Base-by-base conservation (phyloP, 2,888 invertebrate genomes). In the Scelioninae gen. 1 region DNA sequence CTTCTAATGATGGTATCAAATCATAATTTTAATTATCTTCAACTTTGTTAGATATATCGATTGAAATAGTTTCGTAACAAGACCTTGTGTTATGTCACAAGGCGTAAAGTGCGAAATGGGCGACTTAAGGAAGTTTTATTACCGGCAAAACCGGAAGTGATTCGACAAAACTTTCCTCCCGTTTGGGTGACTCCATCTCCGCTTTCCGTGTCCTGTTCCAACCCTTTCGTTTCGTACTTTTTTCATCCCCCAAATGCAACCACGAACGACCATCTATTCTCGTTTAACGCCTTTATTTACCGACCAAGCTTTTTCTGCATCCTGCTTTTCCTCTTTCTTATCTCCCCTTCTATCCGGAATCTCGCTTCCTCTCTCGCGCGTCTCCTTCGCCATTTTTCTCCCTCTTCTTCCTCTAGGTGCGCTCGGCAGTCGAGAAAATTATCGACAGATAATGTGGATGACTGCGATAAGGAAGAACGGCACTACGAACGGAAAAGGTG, bases 261-360 rank as follows among this genome's bases (percentile, higher is more conserved):
- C 87, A 85, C 86, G 87, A 87, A 88, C 88, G 88, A 87, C 88
- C 90, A 90, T 91, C 88, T 87, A 90, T 90, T 91, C 90, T 90
- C 89, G 89, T 90, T 91, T 88, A 91, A 89, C 90, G 90, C 88
- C 88, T 90, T 89, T 90, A 90, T 90, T 90, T 91, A 91, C 84
- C 80, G 72, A 76, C 84, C 71, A 47, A 65, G 82, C 78, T 81
- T 82, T 82, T 81, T 81, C 81, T 82, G 81, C 68, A 72, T 77
- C 72, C 72, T 81, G 74, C 79, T 66, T 63, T 74, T 76, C 72
- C 72, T 63, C 58, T 38, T 82, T 45, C 71, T 71, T 76, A 65
- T 71, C 65, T 66, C 32, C 53, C 45, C 40, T 49, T 60, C 58
- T 63, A 62, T 56, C 56, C 58, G 49, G 43, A 9, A 56, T 69